Base-by-base conservation (phyloP, 2,888 invertebrate species). In the Cephus nigrinus region DNA sequence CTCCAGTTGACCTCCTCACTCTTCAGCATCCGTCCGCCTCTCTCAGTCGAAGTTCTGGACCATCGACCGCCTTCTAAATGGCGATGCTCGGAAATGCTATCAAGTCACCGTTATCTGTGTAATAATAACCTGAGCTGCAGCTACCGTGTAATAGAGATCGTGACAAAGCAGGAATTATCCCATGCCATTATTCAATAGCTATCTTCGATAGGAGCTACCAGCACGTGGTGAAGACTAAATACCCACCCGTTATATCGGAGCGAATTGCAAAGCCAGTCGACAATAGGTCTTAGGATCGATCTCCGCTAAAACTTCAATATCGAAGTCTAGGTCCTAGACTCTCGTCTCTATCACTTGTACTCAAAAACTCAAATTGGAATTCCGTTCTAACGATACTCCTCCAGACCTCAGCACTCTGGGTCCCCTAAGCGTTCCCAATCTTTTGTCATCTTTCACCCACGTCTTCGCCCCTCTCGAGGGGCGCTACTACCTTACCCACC, bases 61-160 rank as follows among this genome's bases (percentile, higher is more conserved):
- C 78, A 76, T 69, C 76, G 73, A 78, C 77, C 15, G 1, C 9
- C 55, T 23, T 9, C 55, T 55, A 2, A 23, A 5, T 9, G 23
- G 23, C 55, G 23, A 55, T 23, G 55, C 75, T 71, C 76, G 74
- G 75, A 83, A 82, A 83, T 77, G 80, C 80, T 74, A 82, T 84
- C 82, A 85, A 81, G 76, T 81, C 80, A 77, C 82, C 80, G 80
- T 85, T 85, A 84, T 85, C 83, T 78, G 79, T 69, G 68, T 81
- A 84, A 84, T 82, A 84, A 84, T 84, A 83, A 80, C 81, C 81
- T 77, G 76, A 23, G 55, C 55, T 55, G 23, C 55, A 55, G 23
- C n/a, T 75, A 69, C 78, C 75, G 71, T 79, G 78, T 79, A 80
- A 82, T 81, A 74, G 76, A 33, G 73, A 78, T 68, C 80, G 74